These are phyloP conservation scores for Steromphala cineraria DNA, from an alignment of 2,888 invertebrate species.

Conservation along the genomic window DNA sequence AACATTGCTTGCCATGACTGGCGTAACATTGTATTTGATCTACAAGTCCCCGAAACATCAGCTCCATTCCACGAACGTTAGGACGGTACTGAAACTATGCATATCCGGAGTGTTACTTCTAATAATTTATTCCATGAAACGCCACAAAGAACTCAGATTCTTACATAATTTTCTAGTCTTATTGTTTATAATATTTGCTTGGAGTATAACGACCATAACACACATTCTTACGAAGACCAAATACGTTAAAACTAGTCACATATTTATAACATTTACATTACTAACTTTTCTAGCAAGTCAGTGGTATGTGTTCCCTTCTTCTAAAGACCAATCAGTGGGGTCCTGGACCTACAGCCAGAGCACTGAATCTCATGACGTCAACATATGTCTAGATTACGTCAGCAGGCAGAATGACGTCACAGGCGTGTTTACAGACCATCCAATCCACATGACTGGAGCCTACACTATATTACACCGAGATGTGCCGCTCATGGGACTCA, in stretches of 20 bases:
- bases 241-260: slow-evolving; percentile 28
- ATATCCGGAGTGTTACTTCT: slow-evolving; percentile 36
- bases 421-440: slow-evolving; percentile 59
- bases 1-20: neutral
- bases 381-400: slow-evolving; percentile 53
- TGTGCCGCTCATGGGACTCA: slow-evolving; percentile 52
- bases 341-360: slow-evolving; percentile 45
- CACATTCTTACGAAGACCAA: neutral
- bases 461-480: slow-evolving; percentile 56
- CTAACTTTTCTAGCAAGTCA: slow-evolving; percentile 30
- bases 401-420: slow-evolving; percentile 55
- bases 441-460: slow-evolving; percentile 52
- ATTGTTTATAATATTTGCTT: slow-evolving; percentile 45
- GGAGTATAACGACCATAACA: neutral
- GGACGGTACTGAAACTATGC: neutral
- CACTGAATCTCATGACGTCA: slow-evolving; percentile 43
- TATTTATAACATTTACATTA: neutral
- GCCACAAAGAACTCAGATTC: slow-evolving; percentile 65
- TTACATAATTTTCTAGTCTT: slow-evolving; percentile 58
- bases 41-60: neutral
- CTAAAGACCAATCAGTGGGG: slow-evolving; percentile 19
- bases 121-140: slow-evolving; percentile 49
- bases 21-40: neutral
- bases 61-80: neutral
- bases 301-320: slow-evolving; percentile 30